phyloP scores from a whole-genome alignment of 2,888 invertebrate species.

The Philonicus albiceps region DNA sequence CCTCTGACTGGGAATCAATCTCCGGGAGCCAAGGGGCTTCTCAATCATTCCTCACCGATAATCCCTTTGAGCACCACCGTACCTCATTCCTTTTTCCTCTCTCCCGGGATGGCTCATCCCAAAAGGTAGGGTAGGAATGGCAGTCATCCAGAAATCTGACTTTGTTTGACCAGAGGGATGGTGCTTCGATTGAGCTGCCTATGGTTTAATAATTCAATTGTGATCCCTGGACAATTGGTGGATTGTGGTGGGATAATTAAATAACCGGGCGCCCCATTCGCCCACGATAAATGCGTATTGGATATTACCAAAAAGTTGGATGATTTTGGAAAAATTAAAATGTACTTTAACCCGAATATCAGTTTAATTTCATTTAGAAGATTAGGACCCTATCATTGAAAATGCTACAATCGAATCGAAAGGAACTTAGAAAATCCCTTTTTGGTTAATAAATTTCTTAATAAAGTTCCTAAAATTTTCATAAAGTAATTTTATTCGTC shows the following conservation, averaged over 20 bases:
- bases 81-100: background rate
- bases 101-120: background rate
- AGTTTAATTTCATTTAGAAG: too few species aligned
- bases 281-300: background rate
- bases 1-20: conserved; percentile 14
- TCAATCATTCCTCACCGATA: background rate
- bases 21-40: conserved; percentile 15
- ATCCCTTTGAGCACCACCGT: conserved; percentile 20
- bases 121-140: background rate
- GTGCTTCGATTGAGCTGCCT: background rate
- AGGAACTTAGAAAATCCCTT: too few species aligned
- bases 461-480: too few species aligned
- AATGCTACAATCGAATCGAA: too few species aligned
- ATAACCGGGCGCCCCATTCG: background rate
- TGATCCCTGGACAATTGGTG: conserved; percentile 33
- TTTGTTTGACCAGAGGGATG: conserved; percentile 19
- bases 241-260: background rate
- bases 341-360: too few species aligned
- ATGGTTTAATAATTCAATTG: conserved; percentile 18
- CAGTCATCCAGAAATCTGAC: background rate
- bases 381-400: too few species aligned
- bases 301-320: background rate
- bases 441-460: too few species aligned
- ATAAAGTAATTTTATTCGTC: too few species aligned
- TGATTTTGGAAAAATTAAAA: background rate